phyloP scores from a whole-genome alignment of 2,113 vertebrate genomes.

The Cromileptes altivelis region DNA sequence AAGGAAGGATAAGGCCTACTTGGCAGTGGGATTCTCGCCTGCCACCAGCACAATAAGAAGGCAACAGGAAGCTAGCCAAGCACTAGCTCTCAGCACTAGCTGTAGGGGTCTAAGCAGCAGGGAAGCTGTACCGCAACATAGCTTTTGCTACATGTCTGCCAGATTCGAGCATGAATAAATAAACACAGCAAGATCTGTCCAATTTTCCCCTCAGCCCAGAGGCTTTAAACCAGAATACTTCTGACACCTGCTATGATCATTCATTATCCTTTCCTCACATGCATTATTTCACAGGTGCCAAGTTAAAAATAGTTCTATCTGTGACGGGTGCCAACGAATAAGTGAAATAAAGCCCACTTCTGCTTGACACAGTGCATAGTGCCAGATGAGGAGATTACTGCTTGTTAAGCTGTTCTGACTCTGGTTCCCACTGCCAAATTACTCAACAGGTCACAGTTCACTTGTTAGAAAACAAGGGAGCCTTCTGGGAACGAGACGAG shows the following conservation, averaged over 20 bases:
- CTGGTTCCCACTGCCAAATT: conserved; percentile 58
- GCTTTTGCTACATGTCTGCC: conserved; percentile 61
- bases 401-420: conserved; percentile 66
- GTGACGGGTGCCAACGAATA: conserved; percentile 53
- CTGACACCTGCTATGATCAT: conserved; percentile 71
- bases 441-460: conserved; percentile 74
- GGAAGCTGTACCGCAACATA: conserved; percentile 59
- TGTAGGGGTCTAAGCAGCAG: conserved; percentile 57
- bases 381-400: conserved; percentile 77
- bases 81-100: conserved; percentile 64
- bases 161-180: conserved; percentile 75
- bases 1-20: conserved; percentile 70
- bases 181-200: conserved; percentile 65
- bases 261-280: conserved; percentile 61
- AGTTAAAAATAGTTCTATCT: conserved; percentile 69
- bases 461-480: conserved; percentile 63
- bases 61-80: conserved; percentile 72
- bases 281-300: conserved; percentile 66
- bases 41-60: conserved; percentile 74
- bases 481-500: conserved; percentile 25
- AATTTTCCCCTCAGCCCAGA: conserved; percentile 56
- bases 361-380: conserved; percentile 54
- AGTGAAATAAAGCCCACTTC: conserved; percentile 63
- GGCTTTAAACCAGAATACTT: conserved; percentile 65
- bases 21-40: conserved; percentile 60